Evolutionary conservation across 2,113 vertebrate species (phyloP).

Genomic region (Probosciger aterrimus): DNA sequence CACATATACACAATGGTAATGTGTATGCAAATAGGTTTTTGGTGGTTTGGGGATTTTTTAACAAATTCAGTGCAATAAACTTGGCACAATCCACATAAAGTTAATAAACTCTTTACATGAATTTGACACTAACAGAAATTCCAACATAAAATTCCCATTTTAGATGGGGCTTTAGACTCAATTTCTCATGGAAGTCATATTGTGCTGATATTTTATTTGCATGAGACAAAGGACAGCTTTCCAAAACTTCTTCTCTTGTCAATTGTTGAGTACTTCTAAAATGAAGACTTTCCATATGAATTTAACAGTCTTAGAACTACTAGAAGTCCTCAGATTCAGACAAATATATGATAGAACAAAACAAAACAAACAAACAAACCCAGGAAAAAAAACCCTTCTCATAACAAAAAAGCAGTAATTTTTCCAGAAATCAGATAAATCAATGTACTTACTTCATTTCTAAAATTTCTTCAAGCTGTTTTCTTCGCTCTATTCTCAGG

Average conservation of each 20-base stretch:
- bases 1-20: not conserved
- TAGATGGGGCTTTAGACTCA: not conserved
- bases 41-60: not conserved
- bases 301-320: not conserved
- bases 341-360: not conserved
- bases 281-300: not conserved
- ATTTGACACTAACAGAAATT: not conserved
- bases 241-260: not conserved
- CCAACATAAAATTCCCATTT: not conserved
- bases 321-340: not conserved
- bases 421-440: not conserved
- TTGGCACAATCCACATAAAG: not conserved
- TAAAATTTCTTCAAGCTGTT: constrained; percentile 94
- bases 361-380: not conserved
- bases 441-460: constrained; percentile 93
- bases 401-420: not conserved
- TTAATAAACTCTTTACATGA: not conserved
- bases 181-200: not conserved
- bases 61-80: not conserved
- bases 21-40: not conserved
- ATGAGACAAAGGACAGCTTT: not conserved
- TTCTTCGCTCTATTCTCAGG: constrained; percentile 86
- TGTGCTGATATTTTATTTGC: not conserved
- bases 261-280: not conserved
- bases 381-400: fast-evolving